These are phyloP conservation scores for Nycticryphes semicollaris DNA, from an alignment of 2,113 vertebrate genomes.

Conservation along the genomic window DNA sequence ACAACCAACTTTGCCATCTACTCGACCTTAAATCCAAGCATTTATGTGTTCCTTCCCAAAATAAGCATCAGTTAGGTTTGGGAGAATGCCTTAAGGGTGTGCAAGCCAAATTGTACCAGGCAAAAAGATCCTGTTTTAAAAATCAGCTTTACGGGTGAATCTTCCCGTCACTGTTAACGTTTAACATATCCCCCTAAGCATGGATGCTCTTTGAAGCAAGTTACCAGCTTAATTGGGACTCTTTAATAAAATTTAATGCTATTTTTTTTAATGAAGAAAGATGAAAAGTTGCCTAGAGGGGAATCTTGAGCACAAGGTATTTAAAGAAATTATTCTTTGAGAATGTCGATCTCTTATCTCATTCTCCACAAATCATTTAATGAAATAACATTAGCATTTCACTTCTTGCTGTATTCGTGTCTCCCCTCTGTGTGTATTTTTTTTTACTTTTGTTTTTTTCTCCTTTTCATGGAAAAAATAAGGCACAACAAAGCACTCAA, in stretches of 20 bases:
- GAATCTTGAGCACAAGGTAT: constrained; percentile 68
- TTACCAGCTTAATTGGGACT: constrained; percentile 66
- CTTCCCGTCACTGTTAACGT: constrained; percentile 36
- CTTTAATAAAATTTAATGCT: constrained; percentile 73
- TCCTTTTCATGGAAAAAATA: constrained; percentile 34
- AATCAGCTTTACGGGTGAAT: constrained; percentile 14
- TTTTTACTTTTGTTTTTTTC: neutral
- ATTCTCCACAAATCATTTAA: constrained; percentile 70
- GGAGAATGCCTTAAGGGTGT: constrained; percentile 44
- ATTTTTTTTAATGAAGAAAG: constrained; percentile 69
- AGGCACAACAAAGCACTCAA: neutral
- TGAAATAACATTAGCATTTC: constrained; percentile 74
- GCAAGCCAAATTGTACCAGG: constrained; percentile 31
- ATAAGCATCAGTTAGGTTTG: constrained; percentile 55
- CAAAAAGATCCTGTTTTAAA: constrained; percentile 35
- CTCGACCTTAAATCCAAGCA: constrained; percentile 65
- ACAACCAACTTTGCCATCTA: constrained; percentile 47
- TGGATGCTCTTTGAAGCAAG: constrained; percentile 70
- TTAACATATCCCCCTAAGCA: constrained; percentile 58
- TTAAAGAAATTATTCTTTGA: constrained; percentile 75
- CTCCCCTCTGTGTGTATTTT: neutral
- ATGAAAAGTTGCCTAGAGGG: constrained; percentile 70
- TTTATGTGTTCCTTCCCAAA: constrained; percentile 67
- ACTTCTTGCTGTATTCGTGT: constrained; percentile 35
- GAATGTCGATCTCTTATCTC: constrained; percentile 66